Evolutionary conservation across 2,113 vertebrate genomes (phyloP).

Genomic region (Sebastes fasciatus): DNA sequence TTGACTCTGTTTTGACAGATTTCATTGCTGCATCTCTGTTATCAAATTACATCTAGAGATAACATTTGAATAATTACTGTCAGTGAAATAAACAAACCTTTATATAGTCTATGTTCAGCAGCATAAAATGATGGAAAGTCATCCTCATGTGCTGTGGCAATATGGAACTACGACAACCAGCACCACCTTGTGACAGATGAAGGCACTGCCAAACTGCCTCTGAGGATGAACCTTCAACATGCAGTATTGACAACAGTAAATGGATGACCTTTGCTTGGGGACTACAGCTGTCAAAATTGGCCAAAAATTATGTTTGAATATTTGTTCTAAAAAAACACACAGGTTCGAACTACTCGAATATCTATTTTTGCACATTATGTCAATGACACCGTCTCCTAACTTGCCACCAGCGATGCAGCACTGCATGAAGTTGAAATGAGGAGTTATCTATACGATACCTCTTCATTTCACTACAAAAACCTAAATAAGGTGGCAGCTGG

Average conservation of each 20-base stretch:
- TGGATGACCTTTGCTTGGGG: not conserved
- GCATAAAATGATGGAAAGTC: not conserved
- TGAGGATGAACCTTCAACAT: not conserved
- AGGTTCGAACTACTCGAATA: too few species aligned
- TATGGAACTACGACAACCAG: slow-evolving; percentile 1
- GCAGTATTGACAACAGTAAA: not conserved
- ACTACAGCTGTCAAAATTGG: not conserved
- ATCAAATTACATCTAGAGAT: not conserved
- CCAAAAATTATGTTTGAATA: too few species aligned
- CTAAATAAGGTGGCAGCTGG: too few species aligned
- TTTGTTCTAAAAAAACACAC: too few species aligned
- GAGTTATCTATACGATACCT: too few species aligned
- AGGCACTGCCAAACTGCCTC: not conserved
- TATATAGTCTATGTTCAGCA: not conserved
- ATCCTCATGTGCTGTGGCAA: not conserved
- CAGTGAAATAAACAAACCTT: not conserved
- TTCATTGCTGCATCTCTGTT: not conserved
- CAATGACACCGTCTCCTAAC: too few species aligned
- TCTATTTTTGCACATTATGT: too few species aligned
- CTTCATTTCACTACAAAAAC: too few species aligned
- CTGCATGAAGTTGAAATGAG: too few species aligned
- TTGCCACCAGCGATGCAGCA: too few species aligned
- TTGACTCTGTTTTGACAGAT: not conserved
- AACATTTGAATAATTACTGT: not conserved
- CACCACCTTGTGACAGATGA: slow-evolving; percentile 45